A percentile compares a stretch with the other conserved stretches of the same genome.
These are phyloP conservation scores for Galerucella calmariensis DNA, from an alignment of 2,888 invertebrate genomes.

Conservation along the genomic window DNA sequence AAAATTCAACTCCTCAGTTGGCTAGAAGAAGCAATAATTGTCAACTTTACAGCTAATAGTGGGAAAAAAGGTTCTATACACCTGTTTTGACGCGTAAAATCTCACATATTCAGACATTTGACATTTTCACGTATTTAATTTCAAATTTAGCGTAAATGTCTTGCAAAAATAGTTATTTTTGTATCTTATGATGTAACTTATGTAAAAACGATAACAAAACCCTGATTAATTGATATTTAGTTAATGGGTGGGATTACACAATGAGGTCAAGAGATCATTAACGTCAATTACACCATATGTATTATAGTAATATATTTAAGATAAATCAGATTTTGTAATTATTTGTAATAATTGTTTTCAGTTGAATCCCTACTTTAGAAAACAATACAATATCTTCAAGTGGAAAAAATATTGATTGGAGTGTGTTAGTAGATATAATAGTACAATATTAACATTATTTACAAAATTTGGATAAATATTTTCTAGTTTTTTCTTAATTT, in stretches of 20 bases:
- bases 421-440: not conserved
- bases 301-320: not conserved
- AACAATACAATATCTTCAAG: not conserved
- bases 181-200: too few species aligned
- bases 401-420: not conserved
- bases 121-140: not conserved
- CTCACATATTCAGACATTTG: too few species aligned
- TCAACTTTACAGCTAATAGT: too few species aligned
- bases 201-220: not conserved
- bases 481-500: too few species aligned
- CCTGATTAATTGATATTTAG: not conserved
- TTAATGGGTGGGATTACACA: not conserved
- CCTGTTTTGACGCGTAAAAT: too few species aligned
- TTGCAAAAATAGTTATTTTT: not conserved
- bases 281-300: not conserved
- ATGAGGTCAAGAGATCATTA: slow-evolving; percentile 10
- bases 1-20: too few species aligned
- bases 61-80: too few species aligned
- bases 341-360: not conserved
- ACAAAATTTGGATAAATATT: too few species aligned
- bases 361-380: not conserved
- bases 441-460: too few species aligned
- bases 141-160: not conserved
- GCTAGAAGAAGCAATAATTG: too few species aligned
- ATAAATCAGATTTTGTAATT: not conserved